These are phyloP conservation scores for Yasuhikotakia modesta DNA, from an alignment of 2,797 vertebrate species.

Conservation along the genomic window DNA sequence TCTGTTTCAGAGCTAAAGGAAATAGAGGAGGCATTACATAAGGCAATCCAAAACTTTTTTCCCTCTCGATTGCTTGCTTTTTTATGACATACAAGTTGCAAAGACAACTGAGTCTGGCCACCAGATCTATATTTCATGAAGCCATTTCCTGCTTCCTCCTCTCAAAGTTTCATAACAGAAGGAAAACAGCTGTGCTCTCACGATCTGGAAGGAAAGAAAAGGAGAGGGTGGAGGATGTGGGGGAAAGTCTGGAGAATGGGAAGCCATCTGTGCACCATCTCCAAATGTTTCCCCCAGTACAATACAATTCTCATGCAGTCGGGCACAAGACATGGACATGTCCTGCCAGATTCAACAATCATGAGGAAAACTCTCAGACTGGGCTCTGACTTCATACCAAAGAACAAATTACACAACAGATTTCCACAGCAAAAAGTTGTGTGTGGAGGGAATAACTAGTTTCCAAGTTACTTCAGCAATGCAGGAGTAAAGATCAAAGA, in stretches of 20 bases:
- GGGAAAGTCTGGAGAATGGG: slow-evolving; percentile 33
- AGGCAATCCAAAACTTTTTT: slow-evolving; percentile 13
- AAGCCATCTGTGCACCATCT: slow-evolving; percentile 52
- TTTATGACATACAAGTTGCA: slow-evolving; percentile 35
- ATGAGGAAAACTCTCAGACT: slow-evolving; percentile 27
- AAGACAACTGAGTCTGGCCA: slow-evolving; percentile 41
- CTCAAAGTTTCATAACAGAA: slow-evolving; percentile 56
- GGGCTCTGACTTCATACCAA: slow-evolving; percentile 42
- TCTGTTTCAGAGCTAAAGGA: slow-evolving; percentile 31
- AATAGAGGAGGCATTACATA: slow-evolving; percentile 44
- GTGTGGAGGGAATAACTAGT: slow-evolving; percentile 23
- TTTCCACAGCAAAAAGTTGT: slow-evolving; percentile 38
- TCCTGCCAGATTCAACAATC: slow-evolving; percentile 36
- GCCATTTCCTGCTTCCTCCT: slow-evolving; percentile 58
- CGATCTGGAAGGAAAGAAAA: slow-evolving; percentile 49
- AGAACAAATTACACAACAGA: slow-evolving; percentile 46
- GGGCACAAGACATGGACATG: slow-evolving; percentile 24
- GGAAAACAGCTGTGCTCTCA: slow-evolving; percentile 58
- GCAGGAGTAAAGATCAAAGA: slow-evolving; percentile 12
- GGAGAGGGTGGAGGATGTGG: slow-evolving; percentile 33
- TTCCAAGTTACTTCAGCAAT: slow-evolving; percentile 53
- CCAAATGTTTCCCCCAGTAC: slow-evolving; percentile 38
- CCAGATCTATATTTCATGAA: slow-evolving; percentile 56
- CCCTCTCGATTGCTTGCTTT: slow-evolving; percentile 3
- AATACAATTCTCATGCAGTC: slow-evolving; percentile 39